Evolutionary conservation across 2,888 invertebrate genomes (phyloP).

Genomic region (Rhagophthalmus giganteus): DNA sequence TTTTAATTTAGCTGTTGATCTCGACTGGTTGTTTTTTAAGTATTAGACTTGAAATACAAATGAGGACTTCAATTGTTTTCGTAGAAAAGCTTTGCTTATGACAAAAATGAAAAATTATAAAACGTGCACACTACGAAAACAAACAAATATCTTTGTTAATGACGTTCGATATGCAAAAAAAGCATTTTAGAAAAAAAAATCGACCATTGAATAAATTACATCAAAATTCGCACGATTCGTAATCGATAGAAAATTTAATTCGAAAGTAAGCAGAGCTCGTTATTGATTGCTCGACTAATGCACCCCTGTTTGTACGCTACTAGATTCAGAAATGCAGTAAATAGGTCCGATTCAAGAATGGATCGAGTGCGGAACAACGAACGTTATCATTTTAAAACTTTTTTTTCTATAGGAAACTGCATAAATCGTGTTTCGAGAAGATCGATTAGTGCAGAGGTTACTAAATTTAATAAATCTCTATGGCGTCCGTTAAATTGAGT

Average conservation of each 20-base stretch:
- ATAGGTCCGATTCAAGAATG: not conserved
- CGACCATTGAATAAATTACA: too few species aligned
- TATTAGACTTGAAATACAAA: too few species aligned
- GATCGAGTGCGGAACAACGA: not conserved
- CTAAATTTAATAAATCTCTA: not conserved
- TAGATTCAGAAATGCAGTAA: slow-evolving; percentile 6
- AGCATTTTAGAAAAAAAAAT: too few species aligned
- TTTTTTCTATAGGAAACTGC: too few species aligned
- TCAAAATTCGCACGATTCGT: slow-evolving; percentile 14
- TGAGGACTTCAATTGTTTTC: too few species aligned
- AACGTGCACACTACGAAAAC: too few species aligned
- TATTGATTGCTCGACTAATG: slow-evolving; percentile 16
- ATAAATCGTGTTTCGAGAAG: not conserved
- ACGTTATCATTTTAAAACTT: not conserved
- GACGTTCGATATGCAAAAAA: too few species aligned
- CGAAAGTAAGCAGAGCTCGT: slow-evolving; percentile 6
- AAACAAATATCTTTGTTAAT: too few species aligned
- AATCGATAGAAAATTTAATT: slow-evolving; percentile 19
- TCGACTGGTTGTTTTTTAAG: too few species aligned
- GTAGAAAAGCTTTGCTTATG: too few species aligned
- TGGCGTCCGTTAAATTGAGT: not conserved
- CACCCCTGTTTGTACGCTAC: slow-evolving; percentile 6
- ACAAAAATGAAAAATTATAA: too few species aligned
- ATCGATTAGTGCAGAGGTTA: not conserved
- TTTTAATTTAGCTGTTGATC: too few species aligned